Evolutionary conservation across 2,113 vertebrate species (phyloP).

Genomic region (Centrocercus urophasianus): DNA sequence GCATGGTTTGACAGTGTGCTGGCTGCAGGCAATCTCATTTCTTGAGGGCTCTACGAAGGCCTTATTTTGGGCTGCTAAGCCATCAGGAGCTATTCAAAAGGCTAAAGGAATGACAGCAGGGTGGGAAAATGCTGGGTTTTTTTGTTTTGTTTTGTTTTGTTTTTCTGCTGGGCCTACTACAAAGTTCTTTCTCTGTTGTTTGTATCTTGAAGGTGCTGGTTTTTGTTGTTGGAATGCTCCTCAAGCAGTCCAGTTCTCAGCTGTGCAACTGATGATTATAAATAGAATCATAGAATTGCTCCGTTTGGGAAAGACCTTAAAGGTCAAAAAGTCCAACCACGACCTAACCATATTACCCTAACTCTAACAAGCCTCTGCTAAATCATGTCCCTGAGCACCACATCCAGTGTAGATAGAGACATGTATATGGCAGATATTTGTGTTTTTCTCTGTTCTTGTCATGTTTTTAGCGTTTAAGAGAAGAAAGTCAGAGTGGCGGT

Average conservation of each 20-base stretch:
- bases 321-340: too few species aligned
- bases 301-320: too few species aligned
- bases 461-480: background rate
- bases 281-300: background rate
- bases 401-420: background rate
- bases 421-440: background rate
- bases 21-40: background rate
- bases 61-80: background rate
- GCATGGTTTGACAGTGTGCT: background rate
- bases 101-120: background rate
- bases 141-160: background rate
- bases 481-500: background rate
- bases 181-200: conserved; percentile 27
- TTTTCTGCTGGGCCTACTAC: background rate
- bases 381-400: too few species aligned
- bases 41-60: background rate
- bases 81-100: background rate
- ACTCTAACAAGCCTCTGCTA: too few species aligned
- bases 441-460: background rate
- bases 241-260: background rate
- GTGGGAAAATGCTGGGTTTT: background rate
- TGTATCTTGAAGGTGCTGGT: background rate
- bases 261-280: background rate
- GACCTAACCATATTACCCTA: too few species aligned
- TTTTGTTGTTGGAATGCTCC: background rate